A percentile compares a stretch with the other conserved stretches of the same genome.
Evolutionary conservation across 2,888 invertebrate genomes (phyloP).

Genomic region (Polia nebulosa): DNA sequence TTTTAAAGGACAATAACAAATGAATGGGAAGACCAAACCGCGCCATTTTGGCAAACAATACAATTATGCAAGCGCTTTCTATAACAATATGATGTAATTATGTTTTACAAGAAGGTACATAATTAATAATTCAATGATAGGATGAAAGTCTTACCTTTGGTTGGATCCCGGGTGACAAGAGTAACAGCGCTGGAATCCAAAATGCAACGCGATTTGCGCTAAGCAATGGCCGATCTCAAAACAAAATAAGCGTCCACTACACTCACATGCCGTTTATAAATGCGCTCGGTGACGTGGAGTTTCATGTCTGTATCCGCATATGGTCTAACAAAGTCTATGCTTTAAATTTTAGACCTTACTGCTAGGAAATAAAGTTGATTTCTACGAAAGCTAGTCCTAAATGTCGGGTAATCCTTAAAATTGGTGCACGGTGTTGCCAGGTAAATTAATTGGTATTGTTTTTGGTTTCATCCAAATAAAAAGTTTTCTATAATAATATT

Average conservation of each 20-base stretch:
- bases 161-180: background rate
- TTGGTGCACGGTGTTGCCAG: constrained; percentile 33
- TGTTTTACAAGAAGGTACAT: background rate
- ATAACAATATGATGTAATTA: background rate
- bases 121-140: background rate
- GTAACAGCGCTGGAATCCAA: background rate
- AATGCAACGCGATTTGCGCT: background rate
- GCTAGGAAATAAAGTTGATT: accelerated
- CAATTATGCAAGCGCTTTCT: background rate
- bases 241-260: background rate
- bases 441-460: background rate
- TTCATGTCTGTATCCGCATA: constrained; percentile 12
- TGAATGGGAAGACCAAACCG: constrained; percentile 1
- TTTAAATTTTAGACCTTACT: constrained; percentile 5
- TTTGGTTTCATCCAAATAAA: background rate
- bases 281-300: constrained; percentile 44
- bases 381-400: background rate
- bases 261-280: constrained; percentile 14
- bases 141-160: constrained; percentile 35
- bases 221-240: constrained; percentile 17
- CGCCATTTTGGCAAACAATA: constrained; percentile 13
- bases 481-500: background rate
- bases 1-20: constrained; percentile 18
- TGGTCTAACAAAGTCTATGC: background rate
- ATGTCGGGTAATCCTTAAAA: constrained; percentile 55